A percentile compares a stretch with the other conserved stretches of the same genome.
Evolutionary conservation across 1,140 invertebrate species (phyloP).

Genomic region (Meloidogyne floridensis): DNA sequence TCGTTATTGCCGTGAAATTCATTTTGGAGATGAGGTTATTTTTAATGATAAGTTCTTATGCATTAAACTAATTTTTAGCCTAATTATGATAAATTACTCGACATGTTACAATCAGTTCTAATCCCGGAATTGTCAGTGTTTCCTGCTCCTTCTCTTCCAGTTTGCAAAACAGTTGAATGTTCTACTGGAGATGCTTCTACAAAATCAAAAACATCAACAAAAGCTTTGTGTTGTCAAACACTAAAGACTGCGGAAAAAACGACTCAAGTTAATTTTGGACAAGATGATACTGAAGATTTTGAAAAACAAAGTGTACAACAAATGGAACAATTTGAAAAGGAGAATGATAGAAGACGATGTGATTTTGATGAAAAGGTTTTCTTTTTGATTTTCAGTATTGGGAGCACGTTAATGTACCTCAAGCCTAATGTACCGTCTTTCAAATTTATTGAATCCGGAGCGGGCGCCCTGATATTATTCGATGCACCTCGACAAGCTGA

Average conservation of each 20-base stretch:
- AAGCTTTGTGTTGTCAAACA: slow-evolving; percentile 4
- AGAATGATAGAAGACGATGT: background rate
- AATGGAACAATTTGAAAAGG: background rate
- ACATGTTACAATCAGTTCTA: slow-evolving; percentile 26
- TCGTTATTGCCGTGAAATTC: slow-evolving; percentile 45
- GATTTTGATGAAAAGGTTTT: slow-evolving; percentile 3
- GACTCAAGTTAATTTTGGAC: slow-evolving; percentile 24
- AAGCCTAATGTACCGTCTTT: too few species aligned
- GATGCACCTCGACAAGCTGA: too few species aligned
- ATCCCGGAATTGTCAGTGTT: slow-evolving; percentile 15
- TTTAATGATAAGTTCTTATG: background rate
- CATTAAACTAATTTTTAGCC: slow-evolving; percentile 14
- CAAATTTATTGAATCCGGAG: too few species aligned
- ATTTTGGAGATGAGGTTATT: slow-evolving; percentile 46
- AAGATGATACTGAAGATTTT: background rate
- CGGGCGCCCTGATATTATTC: too few species aligned
- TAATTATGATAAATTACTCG: slow-evolving; percentile 32
- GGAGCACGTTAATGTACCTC: too few species aligned
- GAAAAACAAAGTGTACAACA: background rate
- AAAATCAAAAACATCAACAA: background rate
- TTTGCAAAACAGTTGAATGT: background rate
- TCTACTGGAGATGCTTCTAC: background rate
- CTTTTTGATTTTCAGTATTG: too few species aligned
- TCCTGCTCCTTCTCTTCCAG: background rate
- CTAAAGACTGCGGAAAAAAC: slow-evolving; percentile 27